Base-by-base conservation (phyloP, 1,140 invertebrate species). In the Temnothorax nylanderi region DNA sequence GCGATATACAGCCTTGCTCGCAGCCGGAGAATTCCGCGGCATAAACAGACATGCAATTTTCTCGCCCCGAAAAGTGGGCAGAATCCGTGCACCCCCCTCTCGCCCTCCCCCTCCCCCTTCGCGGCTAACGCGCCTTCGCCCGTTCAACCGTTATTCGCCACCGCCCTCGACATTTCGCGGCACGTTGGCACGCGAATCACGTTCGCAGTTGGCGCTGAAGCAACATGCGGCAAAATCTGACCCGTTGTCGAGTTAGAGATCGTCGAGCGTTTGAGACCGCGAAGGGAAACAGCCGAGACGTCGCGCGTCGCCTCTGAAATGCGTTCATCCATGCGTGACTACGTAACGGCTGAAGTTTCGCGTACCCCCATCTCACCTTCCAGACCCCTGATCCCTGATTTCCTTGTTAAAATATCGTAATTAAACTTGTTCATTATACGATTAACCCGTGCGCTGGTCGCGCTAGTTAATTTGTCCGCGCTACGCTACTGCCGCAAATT, bases 401-500 rank as follows among this genome's bases (percentile, higher is more conserved):
- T 13, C 44, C 58, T 81, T 72, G 58, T 76, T 90, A 76, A 92
- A 91, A 92, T 91, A 91, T 92, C 87, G 89, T 90, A 87, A 92
- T 92, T 92, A 92, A 92, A 92, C 89, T 92, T 92, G 92, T 92
- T 92, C 87, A 41, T 84, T 82, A 49, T 32, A 64, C 60, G 6
- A 86, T 67, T 34, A 65, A 49, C 44, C 11, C 26, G 58, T 77
- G 65, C 67, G 51, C 69, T 54, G 85, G 76, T 74, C 37, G 26
- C 81, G 76, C 77, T 86, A 16, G 88, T 91, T 93, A 93, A 92
- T 93, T 92, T 90, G 91, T 92, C 89, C 89, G 64, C 85, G 85
- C 87, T 84, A 49, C 86, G 60, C 56, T 60, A 75, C 26, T 26
- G 26, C 62, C 54, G 34, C 51, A n/a, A 34, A 34, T n/a, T n/a